Base-by-base conservation (phyloP, 2,888 invertebrate species). In the Dioctria linearis region DNA sequence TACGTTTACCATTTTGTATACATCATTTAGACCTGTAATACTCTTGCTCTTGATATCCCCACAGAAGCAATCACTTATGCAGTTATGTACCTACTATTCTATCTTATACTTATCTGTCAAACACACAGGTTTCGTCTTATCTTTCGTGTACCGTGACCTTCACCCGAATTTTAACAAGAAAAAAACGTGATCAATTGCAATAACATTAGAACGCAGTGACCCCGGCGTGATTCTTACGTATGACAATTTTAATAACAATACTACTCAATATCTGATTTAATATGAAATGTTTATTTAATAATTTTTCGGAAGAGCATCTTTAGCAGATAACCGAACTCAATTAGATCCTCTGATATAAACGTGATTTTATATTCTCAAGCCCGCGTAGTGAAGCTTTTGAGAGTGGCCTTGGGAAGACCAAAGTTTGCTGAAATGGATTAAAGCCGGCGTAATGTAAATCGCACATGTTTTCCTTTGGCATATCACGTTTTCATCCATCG, bases 151-250 rank as follows among this genome's bases (percentile, higher is more conserved):
- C 42, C 57, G 42, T 42, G 59, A 43, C 73, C 73, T 73, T 73
- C 73, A 73, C 73, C 73, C 73, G 25, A 73, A 73, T 73, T 73
- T 54, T 11, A 54, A 59, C 57, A 57, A 40, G 39, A 73, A 25
- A 25, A 25, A 73, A 51, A 40, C 73, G 57, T 59, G 40, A 39
- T 57, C 40, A 39, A 73, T 57, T 73, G 73, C 73, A 71, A 54
- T n/a, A 54, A 54, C 54, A 54, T 37, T 39, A 61, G 61, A 61
- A 61, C 61, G 37, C 61, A 5, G 25, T 37, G 5, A 37, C 25
- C 4, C 61, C 61, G 25, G 4, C 11, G 11, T 8, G 11, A 11
- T 54, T 6, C n/a, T 54, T n/a, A 6, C 54, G 11, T 54, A 11
- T 11, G 11, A 25, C 11, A 1, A 54, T 54, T 6, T 46, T 46